Percentiles rank a stretch among this genome's conserved stretches.
phyloP scores from a whole-genome alignment of 2,113 vertebrate genomes.

The Malurus alboscapulatus region DNA sequence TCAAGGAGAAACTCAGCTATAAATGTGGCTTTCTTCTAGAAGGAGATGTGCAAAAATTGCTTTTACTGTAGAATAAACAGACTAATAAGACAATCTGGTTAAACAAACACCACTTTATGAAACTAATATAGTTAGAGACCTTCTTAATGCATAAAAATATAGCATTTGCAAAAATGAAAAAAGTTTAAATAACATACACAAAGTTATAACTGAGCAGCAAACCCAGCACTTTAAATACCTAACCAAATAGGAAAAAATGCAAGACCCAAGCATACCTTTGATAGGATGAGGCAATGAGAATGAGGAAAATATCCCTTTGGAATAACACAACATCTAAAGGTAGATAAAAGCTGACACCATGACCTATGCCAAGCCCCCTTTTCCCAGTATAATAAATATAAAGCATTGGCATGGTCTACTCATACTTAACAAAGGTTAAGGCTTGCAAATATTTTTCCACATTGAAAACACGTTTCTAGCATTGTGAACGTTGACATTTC shows the following conservation, averaged over 20 bases:
- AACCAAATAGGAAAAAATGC: neutral
- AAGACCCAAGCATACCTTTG: neutral
- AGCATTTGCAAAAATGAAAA: neutral
- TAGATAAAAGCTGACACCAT: neutral
- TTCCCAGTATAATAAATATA: neutral
- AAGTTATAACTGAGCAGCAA: neutral
- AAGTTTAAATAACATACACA: neutral
- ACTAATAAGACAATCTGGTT: neutral
- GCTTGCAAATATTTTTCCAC: neutral
- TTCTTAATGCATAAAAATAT: neutral
- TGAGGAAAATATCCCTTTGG: neutral
- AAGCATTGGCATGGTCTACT: neutral
- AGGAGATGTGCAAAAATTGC: neutral
- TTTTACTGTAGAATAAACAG: neutral
- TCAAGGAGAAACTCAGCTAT: neutral
- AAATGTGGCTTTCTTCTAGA: neutral
- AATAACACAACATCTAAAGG: neutral
- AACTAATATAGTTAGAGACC: neutral
- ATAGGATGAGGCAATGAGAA: neutral
- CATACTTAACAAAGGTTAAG: neutral
- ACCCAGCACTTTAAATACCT: neutral
- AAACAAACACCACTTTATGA: conserved; percentile 56
- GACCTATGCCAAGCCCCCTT: neutral
- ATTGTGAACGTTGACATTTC: neutral
- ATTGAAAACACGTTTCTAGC: neutral